Conservation (phyloP, 2,888 invertebrate genomes). For the Ichneumoninae sp. region DNA sequence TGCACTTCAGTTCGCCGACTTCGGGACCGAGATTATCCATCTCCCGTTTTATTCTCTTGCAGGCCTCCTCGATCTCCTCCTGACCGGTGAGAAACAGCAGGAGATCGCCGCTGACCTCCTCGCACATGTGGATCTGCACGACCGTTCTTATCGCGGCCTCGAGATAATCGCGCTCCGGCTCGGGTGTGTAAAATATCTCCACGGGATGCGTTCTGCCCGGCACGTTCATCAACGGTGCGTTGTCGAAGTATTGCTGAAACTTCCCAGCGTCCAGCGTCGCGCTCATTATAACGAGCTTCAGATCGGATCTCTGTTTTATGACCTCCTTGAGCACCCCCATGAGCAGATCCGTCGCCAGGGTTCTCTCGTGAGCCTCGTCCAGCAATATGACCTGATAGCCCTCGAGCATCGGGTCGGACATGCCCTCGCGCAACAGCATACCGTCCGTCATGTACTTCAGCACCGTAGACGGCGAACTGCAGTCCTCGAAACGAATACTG, state of each 20-base stretch:
- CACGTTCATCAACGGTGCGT: conserved; percentile 99
- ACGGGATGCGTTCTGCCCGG: conserved; percentile 98
- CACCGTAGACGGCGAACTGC: conserved; percentile 96
- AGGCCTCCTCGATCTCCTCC: conserved; percentile 99
- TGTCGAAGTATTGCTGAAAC: conserved; percentile 99
- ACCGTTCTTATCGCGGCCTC: conserved; percentile 99
- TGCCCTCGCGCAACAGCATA: conserved; percentile 99
- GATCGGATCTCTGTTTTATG: conserved; percentile 94
- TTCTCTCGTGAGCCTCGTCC: conserved; percentile 99
- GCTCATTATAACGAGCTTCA: conserved; percentile 99
- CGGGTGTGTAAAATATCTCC: conserved; percentile 99
- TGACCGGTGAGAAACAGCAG: conserved; percentile 95
- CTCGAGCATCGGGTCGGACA: conserved; percentile 99
- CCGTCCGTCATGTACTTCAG: conserved; percentile 99
- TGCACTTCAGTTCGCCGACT: conserved; percentile 98
- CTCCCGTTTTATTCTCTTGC: conserved; percentile 98
- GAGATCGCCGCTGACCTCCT: conserved; percentile 96
- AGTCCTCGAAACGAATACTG: conserved; percentile 99
- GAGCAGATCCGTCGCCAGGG: conserved; percentile 98
- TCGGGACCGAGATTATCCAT: conserved; percentile 98
- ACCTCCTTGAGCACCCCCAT: conserved; percentile 99
- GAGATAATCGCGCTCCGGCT: conserved; percentile 98
- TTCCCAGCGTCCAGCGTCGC: conserved; percentile 99
- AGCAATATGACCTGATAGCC: conserved; percentile 97
- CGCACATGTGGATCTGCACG: conserved; percentile 98